phyloP scores from a whole-genome alignment of 2,797 vertebrate genomes.

The Periophthalmus magnuspinnatus region DNA sequence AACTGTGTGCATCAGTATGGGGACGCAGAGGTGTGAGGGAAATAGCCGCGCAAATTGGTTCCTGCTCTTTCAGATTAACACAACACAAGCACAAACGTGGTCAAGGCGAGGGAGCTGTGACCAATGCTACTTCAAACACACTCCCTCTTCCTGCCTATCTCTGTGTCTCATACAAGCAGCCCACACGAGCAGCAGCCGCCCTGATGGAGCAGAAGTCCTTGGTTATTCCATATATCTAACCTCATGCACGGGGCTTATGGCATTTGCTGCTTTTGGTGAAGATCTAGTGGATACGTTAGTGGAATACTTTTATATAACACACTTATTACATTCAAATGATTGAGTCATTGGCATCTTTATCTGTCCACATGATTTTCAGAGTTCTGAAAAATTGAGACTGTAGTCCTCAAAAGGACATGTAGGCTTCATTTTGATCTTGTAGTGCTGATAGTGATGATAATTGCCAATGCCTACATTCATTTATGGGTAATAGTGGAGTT shows the following conservation, averaged over 20 bases:
- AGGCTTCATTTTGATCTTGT: too few relatives aligned
- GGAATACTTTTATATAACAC: not conserved
- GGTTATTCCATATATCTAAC: conserved; percentile 36
- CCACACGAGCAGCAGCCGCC: not conserved
- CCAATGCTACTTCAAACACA: conserved; percentile 59
- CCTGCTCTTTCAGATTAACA: conserved; percentile 66
- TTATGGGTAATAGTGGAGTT: not conserved
- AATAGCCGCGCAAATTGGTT: conserved; percentile 69
- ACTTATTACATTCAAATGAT: too few relatives aligned
- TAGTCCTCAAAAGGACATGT: not conserved
- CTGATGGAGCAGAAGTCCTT: conserved; percentile 20
- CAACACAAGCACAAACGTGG: conserved; percentile 63
- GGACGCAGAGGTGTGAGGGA: conserved; percentile 70
- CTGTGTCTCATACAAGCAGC: conserved; percentile 9
- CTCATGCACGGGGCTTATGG: not conserved
- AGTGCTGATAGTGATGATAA: not conserved
- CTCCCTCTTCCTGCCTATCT: conserved; percentile 1
- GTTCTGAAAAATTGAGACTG: too few relatives aligned
- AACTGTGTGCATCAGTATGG: conserved; percentile 26
- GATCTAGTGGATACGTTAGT: not conserved
- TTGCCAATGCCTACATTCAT: not conserved
- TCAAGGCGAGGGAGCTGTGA: conserved; percentile 48
- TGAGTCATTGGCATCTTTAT: too few relatives aligned
- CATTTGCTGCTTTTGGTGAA: not conserved
- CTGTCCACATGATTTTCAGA: too few relatives aligned